phyloP scores from a whole-genome alignment of 35 echinoderm and acorn worm species.

The Lytechinus variegatus region DNA sequence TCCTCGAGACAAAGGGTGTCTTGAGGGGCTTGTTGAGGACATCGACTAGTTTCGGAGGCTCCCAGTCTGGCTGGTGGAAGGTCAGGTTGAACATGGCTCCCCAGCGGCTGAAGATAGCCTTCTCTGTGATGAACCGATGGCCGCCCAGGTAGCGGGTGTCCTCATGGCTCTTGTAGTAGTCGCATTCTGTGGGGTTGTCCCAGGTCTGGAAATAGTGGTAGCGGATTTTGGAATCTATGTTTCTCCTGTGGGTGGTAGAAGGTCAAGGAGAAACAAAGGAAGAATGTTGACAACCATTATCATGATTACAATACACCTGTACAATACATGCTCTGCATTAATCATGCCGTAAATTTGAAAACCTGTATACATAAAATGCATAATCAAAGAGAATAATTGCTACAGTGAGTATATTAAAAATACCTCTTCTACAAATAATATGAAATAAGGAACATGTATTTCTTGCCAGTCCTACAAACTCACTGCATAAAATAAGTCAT shows the following conservation, averaged over 20 bases:
- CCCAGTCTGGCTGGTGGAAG: constrained; percentile 76
- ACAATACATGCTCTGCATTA: no score
- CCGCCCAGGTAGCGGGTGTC: constrained; percentile 69
- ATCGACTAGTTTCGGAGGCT: constrained; percentile 22
- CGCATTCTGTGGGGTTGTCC: constrained; percentile 80
- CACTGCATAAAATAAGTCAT: no score
- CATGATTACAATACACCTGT: no score
- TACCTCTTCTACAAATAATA: no score
- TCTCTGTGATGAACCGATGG: constrained; percentile 82
- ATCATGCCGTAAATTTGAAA: no score
- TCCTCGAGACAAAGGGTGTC: constrained; percentile 64
- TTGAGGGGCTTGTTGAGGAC: constrained; percentile 39
- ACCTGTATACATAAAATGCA: no score
- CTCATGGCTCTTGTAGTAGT: constrained; percentile 84
- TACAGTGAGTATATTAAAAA: no score
- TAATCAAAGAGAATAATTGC: no score
- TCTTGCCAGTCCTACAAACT: no score
- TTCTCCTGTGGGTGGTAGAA: constrained; percentile 50
- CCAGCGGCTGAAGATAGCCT: constrained; percentile 81
- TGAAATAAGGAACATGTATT: no score
- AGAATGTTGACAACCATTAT: background rate
- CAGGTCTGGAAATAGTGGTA: constrained; percentile 86
- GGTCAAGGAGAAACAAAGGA: background rate
- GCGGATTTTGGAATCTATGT: constrained; percentile 69
- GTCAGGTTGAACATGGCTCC: constrained; percentile 70